Base-by-base conservation (phyloP, 2,113 vertebrate species). In the Labeo rohita region DNA sequence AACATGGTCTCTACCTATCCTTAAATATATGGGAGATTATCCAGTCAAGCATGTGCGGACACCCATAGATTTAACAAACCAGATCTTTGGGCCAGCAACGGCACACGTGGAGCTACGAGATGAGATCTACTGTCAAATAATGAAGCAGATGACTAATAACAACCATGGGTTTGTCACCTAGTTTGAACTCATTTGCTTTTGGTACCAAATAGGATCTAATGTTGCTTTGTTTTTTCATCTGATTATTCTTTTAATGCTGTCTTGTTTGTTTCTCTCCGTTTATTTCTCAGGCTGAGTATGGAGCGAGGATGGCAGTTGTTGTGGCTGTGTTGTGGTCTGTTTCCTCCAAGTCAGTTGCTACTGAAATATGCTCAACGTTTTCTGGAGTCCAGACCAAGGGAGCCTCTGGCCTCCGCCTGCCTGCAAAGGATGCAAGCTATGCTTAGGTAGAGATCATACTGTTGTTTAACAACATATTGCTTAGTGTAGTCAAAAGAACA, bases 21-120 rank as follows among this genome's bases (percentile, higher is more conserved):
- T 99, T 91, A 97, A 96, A 93, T 99, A 98, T 85, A 99, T 98
- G 96, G 98, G 97, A 0, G 97, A 99, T 92, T 99, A 99, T 84
- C 97, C 98, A 6, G 94, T 97, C 11, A 96, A 96, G 87, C 95
- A 96, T 11, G 43, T 87, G 15, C 93, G 94, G 81, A 93, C 93
- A 77, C 92, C 95, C 0, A 18, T 93, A 8, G 96, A 98, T 85
- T 94, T 99, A 87, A 98, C 96, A 0, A 96, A 99, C 91, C 96
- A 97, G 95, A 97, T 99, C 91, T 99, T 98, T 88, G 94, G 94
- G 0, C 89, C 92, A 9, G 94, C 97, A 21, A 93, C 96, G 11
- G 92, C 95, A 86, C 91, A 97, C 1, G 80, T 92, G 0, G 87
- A 88, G 1, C 92, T 99, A 28, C 91, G 92, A 89, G 97, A 99